Conservation (phyloP, 2,888 invertebrate genomes). For the Oegoconia quadripuncta region DNA sequence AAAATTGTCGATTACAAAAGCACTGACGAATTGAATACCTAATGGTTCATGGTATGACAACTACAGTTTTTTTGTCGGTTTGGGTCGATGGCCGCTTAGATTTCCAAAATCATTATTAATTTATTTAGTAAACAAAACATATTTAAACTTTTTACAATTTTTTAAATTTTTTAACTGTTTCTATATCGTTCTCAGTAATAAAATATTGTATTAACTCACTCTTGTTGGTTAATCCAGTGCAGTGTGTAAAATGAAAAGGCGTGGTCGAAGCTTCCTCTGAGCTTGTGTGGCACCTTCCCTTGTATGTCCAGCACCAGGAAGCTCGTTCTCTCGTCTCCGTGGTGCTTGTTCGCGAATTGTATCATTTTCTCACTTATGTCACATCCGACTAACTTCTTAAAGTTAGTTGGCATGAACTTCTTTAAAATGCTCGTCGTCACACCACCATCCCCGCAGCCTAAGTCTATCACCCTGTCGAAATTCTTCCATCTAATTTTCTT, state of each 20-base stretch:
- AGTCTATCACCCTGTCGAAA: conserved; percentile 78
- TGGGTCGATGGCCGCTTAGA: too few species aligned
- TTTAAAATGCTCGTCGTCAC: conserved; percentile 81
- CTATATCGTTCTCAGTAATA: background rate
- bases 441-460: conserved; percentile 87
- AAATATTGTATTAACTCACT: conserved; percentile 63
- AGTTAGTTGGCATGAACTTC: conserved; percentile 78
- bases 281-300: conserved; percentile 62
- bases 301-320: conserved; percentile 81
- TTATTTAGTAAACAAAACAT: too few species aligned
- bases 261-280: conserved; percentile 80
- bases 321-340: conserved; percentile 59
- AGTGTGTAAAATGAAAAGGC: conserved; percentile 88
- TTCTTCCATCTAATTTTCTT: conserved; percentile 77
- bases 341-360: conserved; percentile 79
- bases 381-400: conserved; percentile 77
- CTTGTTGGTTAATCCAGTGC: conserved; percentile 88
- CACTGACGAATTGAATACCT: too few species aligned
- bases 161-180: too few species aligned
- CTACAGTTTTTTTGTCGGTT: too few species aligned
- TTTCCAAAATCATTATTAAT: too few species aligned
- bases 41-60: too few species aligned
- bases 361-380: conserved; percentile 87
- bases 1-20: too few species aligned
- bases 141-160: too few species aligned